Percentiles rank a stretch among this genome's conserved stretches.
These are phyloP conservation scores for Sialis fuliginosa DNA, from an alignment of 2,888 invertebrate genomes.

Conservation along the genomic window DNA sequence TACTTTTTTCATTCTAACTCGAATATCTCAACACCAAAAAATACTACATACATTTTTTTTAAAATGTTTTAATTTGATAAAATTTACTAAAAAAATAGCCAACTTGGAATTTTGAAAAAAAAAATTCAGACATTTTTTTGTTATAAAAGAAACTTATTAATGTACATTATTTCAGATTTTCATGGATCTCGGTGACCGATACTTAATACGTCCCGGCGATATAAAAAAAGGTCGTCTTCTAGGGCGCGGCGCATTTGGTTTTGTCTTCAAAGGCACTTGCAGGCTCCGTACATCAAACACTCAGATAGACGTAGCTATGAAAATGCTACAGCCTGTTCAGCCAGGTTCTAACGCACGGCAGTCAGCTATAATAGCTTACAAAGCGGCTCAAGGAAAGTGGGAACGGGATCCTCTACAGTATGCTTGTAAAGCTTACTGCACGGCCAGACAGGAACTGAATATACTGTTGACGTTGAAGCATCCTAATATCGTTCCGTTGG, in stretches of 20 bases:
- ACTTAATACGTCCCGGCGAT: conserved; percentile 66
- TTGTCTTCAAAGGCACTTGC: conserved; percentile 74
- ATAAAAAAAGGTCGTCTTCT: conserved; percentile 58
- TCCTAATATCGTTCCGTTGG: conserved; percentile 79
- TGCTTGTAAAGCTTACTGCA: conserved; percentile 91
- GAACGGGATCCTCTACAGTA: conserved; percentile 81
- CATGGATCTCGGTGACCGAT: conserved; percentile 67
- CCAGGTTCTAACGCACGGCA: conserved; percentile 54
- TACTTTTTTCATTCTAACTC: too few relatives aligned
- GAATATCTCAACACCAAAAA: too few relatives aligned
- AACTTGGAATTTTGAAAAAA: too few relatives aligned
- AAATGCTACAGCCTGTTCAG: conserved; percentile 88
- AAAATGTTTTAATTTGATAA: too few relatives aligned
- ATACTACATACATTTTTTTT: too few relatives aligned
- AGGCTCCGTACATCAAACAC: conserved; percentile 36
- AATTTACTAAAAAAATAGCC: too few relatives aligned
- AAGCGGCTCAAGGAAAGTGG: conserved; percentile 57
- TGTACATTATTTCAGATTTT: conserved; percentile 42
- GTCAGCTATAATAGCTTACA: conserved; percentile 42
- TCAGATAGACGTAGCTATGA: conserved; percentile 69
- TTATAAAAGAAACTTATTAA: too few relatives aligned
- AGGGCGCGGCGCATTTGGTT: conserved; percentile 96
- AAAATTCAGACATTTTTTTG: too few relatives aligned
- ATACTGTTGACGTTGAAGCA: conserved; percentile 75
- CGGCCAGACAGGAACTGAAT: conserved; percentile 83